phyloP scores from a whole-genome alignment of 2,888 invertebrate genomes.

The Aspidiotus rigidus region DNA sequence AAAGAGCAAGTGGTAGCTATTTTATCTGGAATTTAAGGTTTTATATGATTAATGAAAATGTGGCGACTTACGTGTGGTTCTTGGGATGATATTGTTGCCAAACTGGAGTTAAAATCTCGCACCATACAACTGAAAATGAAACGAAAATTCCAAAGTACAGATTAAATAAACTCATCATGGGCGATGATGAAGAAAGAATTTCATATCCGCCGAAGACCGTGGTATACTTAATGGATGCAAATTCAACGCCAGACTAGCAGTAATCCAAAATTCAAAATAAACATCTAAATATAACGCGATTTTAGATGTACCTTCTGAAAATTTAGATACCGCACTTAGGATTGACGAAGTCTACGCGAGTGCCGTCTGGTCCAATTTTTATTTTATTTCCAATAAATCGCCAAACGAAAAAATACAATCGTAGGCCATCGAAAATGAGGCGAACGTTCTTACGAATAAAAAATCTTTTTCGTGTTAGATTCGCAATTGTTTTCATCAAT shows the following conservation, averaged over 20 bases:
- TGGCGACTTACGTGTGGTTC: constrained; percentile 34
- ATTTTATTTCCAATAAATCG: not conserved
- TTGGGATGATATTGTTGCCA: constrained; percentile 37
- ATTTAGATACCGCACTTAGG: too few species aligned
- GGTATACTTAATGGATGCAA: not conserved
- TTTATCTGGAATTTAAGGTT: not conserved
- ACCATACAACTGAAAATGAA: constrained; percentile 1
- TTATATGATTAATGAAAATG: not conserved
- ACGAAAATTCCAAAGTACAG: constrained; percentile 8
- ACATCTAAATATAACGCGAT: too few species aligned
- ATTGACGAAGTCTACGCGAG: too few species aligned
- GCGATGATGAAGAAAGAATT: not conserved
- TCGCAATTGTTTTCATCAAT: constrained; percentile 25
- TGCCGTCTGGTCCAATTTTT: too few species aligned
- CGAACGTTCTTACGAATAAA: constrained; percentile 13
- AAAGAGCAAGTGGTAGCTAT: not conserved
- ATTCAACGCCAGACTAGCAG: not conserved
- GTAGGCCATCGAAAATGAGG: too few species aligned
- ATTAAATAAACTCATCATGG: constrained; percentile 18
- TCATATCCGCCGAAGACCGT: not conserved
- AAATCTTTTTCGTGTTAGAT: constrained; percentile 14
- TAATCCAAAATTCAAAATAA: not conserved
- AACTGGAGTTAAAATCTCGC: constrained; percentile 33
- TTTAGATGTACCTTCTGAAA: too few species aligned
- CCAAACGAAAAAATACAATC: not conserved